Evolutionary conservation across 2,888 invertebrate genomes (phyloP).

Genomic region (Lomographa bimaculata): DNA sequence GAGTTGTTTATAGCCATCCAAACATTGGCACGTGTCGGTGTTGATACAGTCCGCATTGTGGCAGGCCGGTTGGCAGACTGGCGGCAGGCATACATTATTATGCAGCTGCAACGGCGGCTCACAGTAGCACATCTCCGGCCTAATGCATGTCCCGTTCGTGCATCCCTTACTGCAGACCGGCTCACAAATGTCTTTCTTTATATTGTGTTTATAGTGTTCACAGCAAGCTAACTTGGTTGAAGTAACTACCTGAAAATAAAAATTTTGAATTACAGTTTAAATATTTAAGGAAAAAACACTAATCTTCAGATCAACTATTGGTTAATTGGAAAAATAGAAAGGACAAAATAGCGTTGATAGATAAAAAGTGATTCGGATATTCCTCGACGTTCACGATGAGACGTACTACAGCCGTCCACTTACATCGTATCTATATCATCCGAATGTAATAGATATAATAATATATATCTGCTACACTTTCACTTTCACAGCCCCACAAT

Average conservation of each 20-base stretch:
- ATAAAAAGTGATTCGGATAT: too few species aligned
- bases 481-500: too few species aligned
- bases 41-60: slow-evolving; percentile 45
- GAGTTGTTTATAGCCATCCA: slow-evolving; percentile 26
- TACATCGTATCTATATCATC: too few species aligned
- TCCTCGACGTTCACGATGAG: too few species aligned
- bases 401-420: too few species aligned
- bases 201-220: slow-evolving; percentile 26
- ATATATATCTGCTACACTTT: too few species aligned
- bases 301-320: too few species aligned
- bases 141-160: slow-evolving; percentile 48
- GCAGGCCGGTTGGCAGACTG: slow-evolving; percentile 66
- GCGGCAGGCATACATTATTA: slow-evolving; percentile 38
- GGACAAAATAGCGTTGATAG: too few species aligned
- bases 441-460: too few species aligned
- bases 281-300: too few species aligned
- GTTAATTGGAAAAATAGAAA: too few species aligned
- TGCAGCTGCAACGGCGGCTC: slow-evolving; percentile 35
- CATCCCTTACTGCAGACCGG: slow-evolving; percentile 48
- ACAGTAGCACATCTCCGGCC: slow-evolving; percentile 52
- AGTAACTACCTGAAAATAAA: slow-evolving; percentile 28
- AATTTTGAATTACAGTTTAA: too few species aligned
- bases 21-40: slow-evolving; percentile 41
- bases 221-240: slow-evolving; percentile 26
- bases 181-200: slow-evolving; percentile 29